phyloP scores from a whole-genome alignment of 1,140 invertebrate genomes.

The Drosophila navojoa region DNA sequence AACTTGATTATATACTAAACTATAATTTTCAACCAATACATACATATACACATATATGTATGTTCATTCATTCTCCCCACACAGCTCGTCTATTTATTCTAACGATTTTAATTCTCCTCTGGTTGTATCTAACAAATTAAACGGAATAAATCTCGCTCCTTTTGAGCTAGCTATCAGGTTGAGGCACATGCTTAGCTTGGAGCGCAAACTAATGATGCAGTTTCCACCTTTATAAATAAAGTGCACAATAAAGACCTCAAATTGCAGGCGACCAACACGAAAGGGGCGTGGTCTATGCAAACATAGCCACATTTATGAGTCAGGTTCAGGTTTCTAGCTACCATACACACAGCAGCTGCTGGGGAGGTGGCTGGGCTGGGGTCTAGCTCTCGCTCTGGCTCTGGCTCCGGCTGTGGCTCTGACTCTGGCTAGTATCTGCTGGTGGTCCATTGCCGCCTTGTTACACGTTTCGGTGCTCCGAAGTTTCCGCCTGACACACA shows the following conservation, averaged over 20 bases:
- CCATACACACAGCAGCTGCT: slow-evolving; percentile 1
- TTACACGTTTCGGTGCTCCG: slow-evolving; percentile 51
- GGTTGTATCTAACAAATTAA: slow-evolving; percentile 26
- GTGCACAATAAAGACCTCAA: slow-evolving; percentile 71
- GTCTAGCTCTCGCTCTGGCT: background rate
- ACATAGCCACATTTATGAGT: slow-evolving; percentile 40
- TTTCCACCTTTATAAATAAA: slow-evolving; percentile 69
- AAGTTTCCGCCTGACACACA: slow-evolving; percentile 58
- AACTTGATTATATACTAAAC: too few species aligned
- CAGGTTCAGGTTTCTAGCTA: slow-evolving; percentile 33
- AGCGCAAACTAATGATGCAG: slow-evolving; percentile 48
- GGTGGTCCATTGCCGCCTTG: slow-evolving; percentile 51
- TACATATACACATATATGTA: background rate
- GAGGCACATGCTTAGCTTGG: slow-evolving; percentile 21
- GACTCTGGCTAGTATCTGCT: slow-evolving; percentile 6
- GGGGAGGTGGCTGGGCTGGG: background rate
- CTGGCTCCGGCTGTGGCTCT: background rate
- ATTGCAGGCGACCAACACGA: slow-evolving; percentile 65
- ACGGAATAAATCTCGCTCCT: slow-evolving; percentile 17
- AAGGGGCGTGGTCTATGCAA: slow-evolving; percentile 68
- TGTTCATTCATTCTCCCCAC: background rate
- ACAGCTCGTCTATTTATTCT: slow-evolving; percentile 1
- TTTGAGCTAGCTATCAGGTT: slow-evolving; percentile 4
- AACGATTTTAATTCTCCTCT: background rate
- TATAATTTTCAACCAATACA: too few species aligned